Percentiles rank a stretch among this genome's conserved stretches.
phyloP scores from a whole-genome alignment of 2,888 invertebrate species.

The Caenorhabditis sulstoni region DNA sequence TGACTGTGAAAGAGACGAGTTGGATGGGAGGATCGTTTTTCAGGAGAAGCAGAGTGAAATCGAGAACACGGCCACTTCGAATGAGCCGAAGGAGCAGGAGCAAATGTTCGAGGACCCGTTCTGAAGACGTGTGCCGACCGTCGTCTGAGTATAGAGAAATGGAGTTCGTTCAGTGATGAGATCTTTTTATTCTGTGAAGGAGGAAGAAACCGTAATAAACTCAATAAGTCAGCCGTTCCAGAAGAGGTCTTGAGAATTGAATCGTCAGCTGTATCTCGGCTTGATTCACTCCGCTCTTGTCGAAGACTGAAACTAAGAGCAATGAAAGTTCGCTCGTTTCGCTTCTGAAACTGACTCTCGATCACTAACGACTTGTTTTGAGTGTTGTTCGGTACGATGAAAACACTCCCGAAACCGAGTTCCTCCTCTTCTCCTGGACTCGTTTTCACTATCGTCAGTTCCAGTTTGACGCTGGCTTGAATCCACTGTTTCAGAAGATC shows the following conservation, averaged over 20 bases:
- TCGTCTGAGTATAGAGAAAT: neutral
- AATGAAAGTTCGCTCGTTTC: neutral
- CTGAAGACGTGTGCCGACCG: constrained; percentile 60
- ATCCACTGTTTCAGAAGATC: constrained; percentile 76
- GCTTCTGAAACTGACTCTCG: constrained; percentile 23
- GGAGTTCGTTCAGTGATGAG: constrained; percentile 12
- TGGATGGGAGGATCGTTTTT: constrained; percentile 31
- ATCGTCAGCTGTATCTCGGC: constrained; percentile 71
- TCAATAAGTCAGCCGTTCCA: constrained; percentile 30
- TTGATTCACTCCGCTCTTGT: constrained; percentile 65
- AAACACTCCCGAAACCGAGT: constrained; percentile 70
- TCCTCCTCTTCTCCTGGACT: constrained; percentile 70
- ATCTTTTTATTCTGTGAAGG: no score
- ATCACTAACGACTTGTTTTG: constrained; percentile 33
- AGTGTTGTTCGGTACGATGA: constrained; percentile 61
- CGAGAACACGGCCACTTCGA: constrained; percentile 69
- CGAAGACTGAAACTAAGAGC: constrained; percentile 68
- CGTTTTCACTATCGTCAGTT: constrained; percentile 72
- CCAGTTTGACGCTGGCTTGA: constrained; percentile 65
- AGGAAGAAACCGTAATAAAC: constrained; percentile 7
- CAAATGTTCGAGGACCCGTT: constrained; percentile 80
- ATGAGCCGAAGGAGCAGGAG: constrained; percentile 71
- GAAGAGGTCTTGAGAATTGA: constrained; percentile 61
- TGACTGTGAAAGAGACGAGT: neutral
- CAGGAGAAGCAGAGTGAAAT: constrained; percentile 78